Percentiles rank a stretch among this genome's conserved stretches.
Evolutionary conservation across 2,797 vertebrate species (phyloP).

Genomic region (Typhlichthys eigenmanni): DNA sequence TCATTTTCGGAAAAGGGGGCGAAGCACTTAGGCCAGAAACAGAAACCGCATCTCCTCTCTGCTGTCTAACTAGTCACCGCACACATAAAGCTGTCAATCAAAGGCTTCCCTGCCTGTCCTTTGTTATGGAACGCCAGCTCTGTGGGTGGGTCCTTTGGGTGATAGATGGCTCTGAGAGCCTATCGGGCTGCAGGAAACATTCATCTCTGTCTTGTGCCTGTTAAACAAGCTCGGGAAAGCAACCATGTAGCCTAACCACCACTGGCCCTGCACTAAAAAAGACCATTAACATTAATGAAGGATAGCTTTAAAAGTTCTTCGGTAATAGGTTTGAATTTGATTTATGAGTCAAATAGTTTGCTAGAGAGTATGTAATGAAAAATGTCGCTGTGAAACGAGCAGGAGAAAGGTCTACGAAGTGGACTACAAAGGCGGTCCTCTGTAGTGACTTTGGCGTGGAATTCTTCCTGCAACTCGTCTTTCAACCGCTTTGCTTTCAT

Average conservation of each 20-base stretch:
- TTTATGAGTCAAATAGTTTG: conserved; percentile 77
- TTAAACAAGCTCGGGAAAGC: conserved; percentile 80
- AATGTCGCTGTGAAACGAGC: conserved; percentile 67
- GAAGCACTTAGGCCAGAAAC: conserved; percentile 57
- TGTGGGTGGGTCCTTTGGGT: conserved; percentile 74
- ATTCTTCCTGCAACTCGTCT: conserved; percentile 12
- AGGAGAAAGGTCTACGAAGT: conserved; percentile 58
- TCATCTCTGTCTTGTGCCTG: conserved; percentile 75
- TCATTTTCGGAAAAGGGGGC: conserved; percentile 68
- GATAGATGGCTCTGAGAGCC: conserved; percentile 73
- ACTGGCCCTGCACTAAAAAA: conserved; percentile 77
- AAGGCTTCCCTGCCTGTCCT: conserved; percentile 67
- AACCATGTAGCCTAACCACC: conserved; percentile 80
- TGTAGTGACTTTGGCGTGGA: conserved; percentile 39
- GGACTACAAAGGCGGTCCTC: conserved; percentile 54
- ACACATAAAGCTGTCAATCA: conserved; percentile 79
- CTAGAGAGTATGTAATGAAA: conserved; percentile 75
- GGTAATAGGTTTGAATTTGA: conserved; percentile 76
- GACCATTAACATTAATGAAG: conserved; percentile 82
- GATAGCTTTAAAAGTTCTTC: conserved; percentile 80
- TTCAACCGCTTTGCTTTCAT: conserved; percentile 8
- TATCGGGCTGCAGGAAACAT: conserved; percentile 71
- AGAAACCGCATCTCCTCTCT: conserved; percentile 64
- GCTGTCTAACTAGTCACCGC: conserved; percentile 63
- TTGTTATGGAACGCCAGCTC: conserved; percentile 74